Evolutionary conservation across 2,888 invertebrate species (phyloP).

Genomic region (Cataglyphis rosenhaueri): DNA sequence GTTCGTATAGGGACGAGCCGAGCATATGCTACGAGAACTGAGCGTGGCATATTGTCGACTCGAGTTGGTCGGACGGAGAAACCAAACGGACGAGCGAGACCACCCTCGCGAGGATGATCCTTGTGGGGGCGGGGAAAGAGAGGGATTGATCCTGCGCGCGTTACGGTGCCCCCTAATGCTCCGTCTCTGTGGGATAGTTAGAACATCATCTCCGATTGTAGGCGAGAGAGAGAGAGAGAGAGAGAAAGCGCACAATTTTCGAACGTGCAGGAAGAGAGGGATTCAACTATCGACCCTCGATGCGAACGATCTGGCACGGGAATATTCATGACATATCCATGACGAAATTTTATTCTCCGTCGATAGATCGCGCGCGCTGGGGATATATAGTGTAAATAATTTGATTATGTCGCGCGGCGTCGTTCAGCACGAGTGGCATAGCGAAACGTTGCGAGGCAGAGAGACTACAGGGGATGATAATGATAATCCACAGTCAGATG

Average conservation of each 20-base stretch:
- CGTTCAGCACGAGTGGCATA: conserved; percentile 38
- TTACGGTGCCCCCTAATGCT: conserved; percentile 75
- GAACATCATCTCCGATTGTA: conserved; percentile 78
- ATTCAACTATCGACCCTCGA: conserved; percentile 68
- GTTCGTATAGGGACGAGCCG: conserved; percentile 74
- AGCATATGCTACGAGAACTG: conserved; percentile 80
- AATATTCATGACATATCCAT: conserved; percentile 70
- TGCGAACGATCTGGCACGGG: conserved; percentile 46
- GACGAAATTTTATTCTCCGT: conserved; percentile 63
- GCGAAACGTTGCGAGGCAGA: conserved; percentile 34
- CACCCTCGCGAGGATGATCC: conserved; percentile 74
- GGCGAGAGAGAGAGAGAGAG: neutral
- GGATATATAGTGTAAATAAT: conserved; percentile 49
- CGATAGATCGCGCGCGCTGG: conserved; percentile 50
- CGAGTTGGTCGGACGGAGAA: conserved; percentile 52
- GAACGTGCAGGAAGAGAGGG: conserved; percentile 43
- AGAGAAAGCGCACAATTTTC: conserved; percentile 65
- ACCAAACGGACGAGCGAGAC: conserved; percentile 42
- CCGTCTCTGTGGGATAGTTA: conserved; percentile 81
- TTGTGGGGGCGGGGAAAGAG: conserved; percentile 64
- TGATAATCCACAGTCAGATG: conserved; percentile 24
- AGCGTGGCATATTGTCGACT: conserved; percentile 76
- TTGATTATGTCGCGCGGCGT: conserved; percentile 41
- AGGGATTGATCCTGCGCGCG: conserved; percentile 67
- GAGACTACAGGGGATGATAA: conserved; percentile 19